Conservation (phyloP, 1,140 invertebrate genomes). For the Aphaenogaster rudis region DNA sequence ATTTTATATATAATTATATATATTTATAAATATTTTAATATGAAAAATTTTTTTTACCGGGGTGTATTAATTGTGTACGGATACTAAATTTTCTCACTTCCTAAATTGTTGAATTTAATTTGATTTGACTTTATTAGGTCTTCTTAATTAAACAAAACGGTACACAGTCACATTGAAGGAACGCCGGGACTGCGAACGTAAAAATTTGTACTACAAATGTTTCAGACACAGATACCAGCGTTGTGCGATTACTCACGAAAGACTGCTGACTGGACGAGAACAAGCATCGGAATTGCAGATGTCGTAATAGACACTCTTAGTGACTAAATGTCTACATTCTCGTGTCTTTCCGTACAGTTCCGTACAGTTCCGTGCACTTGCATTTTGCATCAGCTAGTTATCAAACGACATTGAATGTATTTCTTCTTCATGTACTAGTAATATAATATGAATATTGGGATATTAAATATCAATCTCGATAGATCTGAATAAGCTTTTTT, state of each 20-base stretch:
- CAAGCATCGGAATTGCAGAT: not conserved
- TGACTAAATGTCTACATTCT: not conserved
- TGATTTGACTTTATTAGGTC: not conserved
- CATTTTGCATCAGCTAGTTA: not conserved
- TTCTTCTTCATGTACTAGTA: not conserved
- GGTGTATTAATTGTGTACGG: not conserved
- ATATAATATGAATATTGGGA: not conserved
- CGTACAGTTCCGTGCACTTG: not conserved
- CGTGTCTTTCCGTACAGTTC: constrained; percentile 7
- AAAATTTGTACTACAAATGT: constrained; percentile 10
- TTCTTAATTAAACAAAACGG: not conserved
- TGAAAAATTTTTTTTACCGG: too few species aligned
- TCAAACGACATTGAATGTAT: not conserved
- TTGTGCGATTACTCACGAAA: not conserved
- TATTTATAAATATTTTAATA: too few species aligned
- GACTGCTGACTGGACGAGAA: not conserved
- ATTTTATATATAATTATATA: too few species aligned
- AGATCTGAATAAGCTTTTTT: constrained; percentile 7
- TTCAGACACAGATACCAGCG: not conserved
- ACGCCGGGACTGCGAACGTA: not conserved
- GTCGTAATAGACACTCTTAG: not conserved
- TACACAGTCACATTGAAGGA: not conserved
- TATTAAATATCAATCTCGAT: not conserved
- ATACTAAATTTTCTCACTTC: not conserved
- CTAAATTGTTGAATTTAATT: not conserved